Evolutionary conservation across 2,888 invertebrate genomes (phyloP), one percentile per base, ranked within the genome.

Genomic region (Agrochola circellaris): DNA sequence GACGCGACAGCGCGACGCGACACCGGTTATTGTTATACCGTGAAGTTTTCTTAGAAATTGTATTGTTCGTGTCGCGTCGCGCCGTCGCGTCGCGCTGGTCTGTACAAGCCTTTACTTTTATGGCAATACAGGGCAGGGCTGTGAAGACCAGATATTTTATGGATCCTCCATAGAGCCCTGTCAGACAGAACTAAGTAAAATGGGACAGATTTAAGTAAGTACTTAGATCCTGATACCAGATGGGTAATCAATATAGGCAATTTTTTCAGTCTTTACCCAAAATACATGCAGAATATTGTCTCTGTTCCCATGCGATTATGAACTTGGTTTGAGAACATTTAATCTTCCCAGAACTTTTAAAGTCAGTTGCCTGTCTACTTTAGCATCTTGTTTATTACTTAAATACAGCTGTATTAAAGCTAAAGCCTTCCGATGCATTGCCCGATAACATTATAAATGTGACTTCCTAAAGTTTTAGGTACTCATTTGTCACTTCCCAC

Each of bases 401-500:
- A 51, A 54, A 23, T 54, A 23, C 51, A 54, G 9, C 45, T 42
- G 56, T 26, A 56, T 2, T 26, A 38, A 69, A 42, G 20, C 8
- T 34, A 20, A n/a, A 71, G 30, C 56, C 5, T 2, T 8, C 20
- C 0, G 23, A n/a, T 23, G 17, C 15, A 8, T 30, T 9, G 7
- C 48, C 2, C 17, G 34, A 11, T n/a, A 65, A 20, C 34, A 73
- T 56, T 45, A 45, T 9, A 78, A 79, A 73, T 42, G 26, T 54
- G 38, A 23, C 48, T 81, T 67, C 65, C 9, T 3, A 70, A 65
- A 51, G 0, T 20, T 34, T 56, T 60, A n/a, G n/a, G n/a, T n/a
- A 9, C 54, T 23, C 15, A 34, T 64, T 60, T 38, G 56, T n/a
- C 30, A 74, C 48, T 83, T 84, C 78, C 54, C 83, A 84, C 81